Conservation (phyloP, 2,113 vertebrate species). For the Barbus barbus region DNA sequence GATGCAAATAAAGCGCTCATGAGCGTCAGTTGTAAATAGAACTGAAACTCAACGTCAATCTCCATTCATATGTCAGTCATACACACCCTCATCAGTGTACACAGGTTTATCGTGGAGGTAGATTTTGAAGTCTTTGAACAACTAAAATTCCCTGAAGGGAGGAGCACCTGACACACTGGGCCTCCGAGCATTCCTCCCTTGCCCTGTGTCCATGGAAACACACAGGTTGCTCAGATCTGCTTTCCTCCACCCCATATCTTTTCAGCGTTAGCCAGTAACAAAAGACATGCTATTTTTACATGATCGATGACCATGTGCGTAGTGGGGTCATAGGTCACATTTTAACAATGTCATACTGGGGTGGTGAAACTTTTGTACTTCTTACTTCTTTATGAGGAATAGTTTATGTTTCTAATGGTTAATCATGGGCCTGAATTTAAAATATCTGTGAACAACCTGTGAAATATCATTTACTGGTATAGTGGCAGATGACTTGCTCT, state of each 20-base stretch:
- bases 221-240: constrained; percentile 23
- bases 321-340: neutral
- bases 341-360: neutral
- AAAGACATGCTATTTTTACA: constrained; percentile 44
- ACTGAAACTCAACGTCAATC: neutral
- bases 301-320: constrained; percentile 1
- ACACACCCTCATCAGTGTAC: neutral
- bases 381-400: neutral
- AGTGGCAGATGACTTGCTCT: neutral
- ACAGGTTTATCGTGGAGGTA: constrained; percentile 19
- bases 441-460: neutral
- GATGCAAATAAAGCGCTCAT: neutral
- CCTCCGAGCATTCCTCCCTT: constrained; percentile 43
- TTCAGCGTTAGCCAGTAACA: too few species aligned
- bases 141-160: constrained; percentile 1
- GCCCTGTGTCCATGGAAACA: constrained; percentile 49
- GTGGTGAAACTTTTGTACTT: neutral
- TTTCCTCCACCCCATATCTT: too few species aligned
- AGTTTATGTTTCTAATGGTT: neutral
- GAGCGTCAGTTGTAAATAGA: neutral
- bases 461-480: neutral
- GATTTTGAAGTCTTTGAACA: neutral
- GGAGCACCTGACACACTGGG: constrained; percentile 35
- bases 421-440: neutral
- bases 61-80: neutral